Base-by-base conservation (phyloP, 1,140 invertebrate genomes). In the Euborellia annulipes region DNA sequence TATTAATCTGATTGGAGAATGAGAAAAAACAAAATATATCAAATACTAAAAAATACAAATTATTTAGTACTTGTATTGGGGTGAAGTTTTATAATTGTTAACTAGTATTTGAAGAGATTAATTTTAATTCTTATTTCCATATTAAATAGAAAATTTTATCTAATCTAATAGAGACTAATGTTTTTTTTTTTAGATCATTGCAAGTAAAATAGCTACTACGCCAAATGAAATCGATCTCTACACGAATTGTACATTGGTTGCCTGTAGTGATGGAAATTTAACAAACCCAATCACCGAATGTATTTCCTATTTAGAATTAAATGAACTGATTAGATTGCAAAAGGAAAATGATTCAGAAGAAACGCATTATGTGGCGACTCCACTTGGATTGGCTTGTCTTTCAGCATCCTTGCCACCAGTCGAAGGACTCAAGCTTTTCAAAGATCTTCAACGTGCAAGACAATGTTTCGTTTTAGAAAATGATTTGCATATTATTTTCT, bases 401-500 rank as follows among this genome's bases (percentile, higher is more conserved):
- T 79, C 87, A 39, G 93, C 93, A 1, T 88, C 90, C 0, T 75
- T 98, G 59, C 79, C 89, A 14, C 93, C 93, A 0, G 82, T 85
- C 60, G 90, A 97, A 60, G 90, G 87, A 2, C 65, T 95, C 3
- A 70, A 77, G 22, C 70, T 97, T 16, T 88, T 96, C 57, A 75
- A 78, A 53, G 93, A 97, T 62, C 60, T 98, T n/a, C 78, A 91
- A 58, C 84, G 80, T 63, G 90, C 93, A 0, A 68, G 90, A 36
- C 77, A 81, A 55, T 85, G 82, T 55, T 85, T 98, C 61, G 89
- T 92, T 0, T 65, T 98, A 7, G 90, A 96, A 57, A 89, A 82
- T 52, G 93, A 98, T 58, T 69, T 98, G 0, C 95, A 98, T 64
- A 73, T 97, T 23, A 76, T 98, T 39, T 98, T 97, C 65, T 67